Evolutionary conservation across 2,113 vertebrate genomes (phyloP), one percentile per base, ranked within the genome.

Genomic region (Xyrauchen texanus): DNA sequence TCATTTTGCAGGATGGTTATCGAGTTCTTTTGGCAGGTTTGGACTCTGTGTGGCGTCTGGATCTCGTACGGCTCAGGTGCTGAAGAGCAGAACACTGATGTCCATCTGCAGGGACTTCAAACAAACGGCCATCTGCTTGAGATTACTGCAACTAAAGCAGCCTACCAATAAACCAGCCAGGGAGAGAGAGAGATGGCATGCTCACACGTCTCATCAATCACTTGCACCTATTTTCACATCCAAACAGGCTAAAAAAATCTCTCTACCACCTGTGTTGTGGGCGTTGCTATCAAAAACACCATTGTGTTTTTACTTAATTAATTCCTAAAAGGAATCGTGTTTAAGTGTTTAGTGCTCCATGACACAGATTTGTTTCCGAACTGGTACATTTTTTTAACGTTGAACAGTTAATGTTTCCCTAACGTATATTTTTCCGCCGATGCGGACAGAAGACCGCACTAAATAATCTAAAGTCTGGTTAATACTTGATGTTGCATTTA

Each of bases 31-130:
- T 57, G 72, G 69, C 51, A 69, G 67, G 58, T 66, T 75, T 55
- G 70, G 78, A 68, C 78, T 78, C 81, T 89, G 88, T 49, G 60
- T 91, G 91, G 91, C 92, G 91, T 82, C 87, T 89, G 91, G 81
- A 76, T 87, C 88, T 91, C 91, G 91, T 90, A 88, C 84, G 90
- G 92, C 89, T 94, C 91, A 93, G 89, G 91, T 86, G 91, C 84
- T 91, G 85, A 88, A 90, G 82, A 84, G 88, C 86, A 89, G 89
- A 90, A 88, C 11, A 85, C 87, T 90, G 89, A 93, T 90, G 92
- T 89, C 93, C 84, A 87, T 89, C 87, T 91, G 91, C 93, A 90
- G 83, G 53, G 88, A 93, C 92, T 93, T 94, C 91, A 94, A 94
- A 94, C 90, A 88, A 83, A 21, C 83, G 85, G 81, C 80, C 92